Conservation (phyloP, 2,797 vertebrate genomes). For the Amazonetta brasiliensis region DNA sequence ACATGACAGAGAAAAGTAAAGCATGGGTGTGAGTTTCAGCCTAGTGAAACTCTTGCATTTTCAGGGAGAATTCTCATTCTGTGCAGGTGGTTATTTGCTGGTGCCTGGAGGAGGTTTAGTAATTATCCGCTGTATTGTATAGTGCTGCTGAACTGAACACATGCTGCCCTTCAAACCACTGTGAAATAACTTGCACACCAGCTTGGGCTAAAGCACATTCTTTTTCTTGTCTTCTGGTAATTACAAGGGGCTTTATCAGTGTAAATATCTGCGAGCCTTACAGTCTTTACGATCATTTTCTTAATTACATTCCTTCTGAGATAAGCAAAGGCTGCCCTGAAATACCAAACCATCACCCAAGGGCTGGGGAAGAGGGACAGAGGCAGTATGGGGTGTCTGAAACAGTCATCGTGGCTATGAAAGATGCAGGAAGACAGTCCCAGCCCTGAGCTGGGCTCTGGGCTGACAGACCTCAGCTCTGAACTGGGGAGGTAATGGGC, state of each 20-base stretch:
- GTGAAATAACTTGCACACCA: not conserved
- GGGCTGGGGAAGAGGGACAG: not conserved
- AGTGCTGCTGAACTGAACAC: not conserved
- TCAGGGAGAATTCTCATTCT: not conserved
- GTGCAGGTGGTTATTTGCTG: not conserved
- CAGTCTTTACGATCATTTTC: not conserved
- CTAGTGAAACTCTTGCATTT: not conserved
- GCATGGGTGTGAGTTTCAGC: not conserved
- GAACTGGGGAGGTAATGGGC: not conserved
- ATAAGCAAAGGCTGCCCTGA: not conserved
- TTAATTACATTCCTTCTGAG: not conserved
- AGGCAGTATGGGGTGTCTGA: not conserved
- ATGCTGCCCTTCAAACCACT: not conserved
- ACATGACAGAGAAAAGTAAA: not conserved
- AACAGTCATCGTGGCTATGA: not conserved
- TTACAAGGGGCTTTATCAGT: not conserved
- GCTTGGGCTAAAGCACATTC: not conserved
- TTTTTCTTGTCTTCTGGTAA: not conserved
- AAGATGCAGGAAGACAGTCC: not conserved
- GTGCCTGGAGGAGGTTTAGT: not conserved
- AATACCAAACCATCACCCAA: not conserved
- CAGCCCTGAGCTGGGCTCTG: not conserved
- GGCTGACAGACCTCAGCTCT: not conserved
- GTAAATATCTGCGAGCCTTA: not conserved
- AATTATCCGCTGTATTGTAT: not conserved